Evolutionary conservation across 2,888 invertebrate genomes (phyloP), one percentile per base, ranked within the genome.

Genomic region (Tricholauxania praeusta): DNA sequence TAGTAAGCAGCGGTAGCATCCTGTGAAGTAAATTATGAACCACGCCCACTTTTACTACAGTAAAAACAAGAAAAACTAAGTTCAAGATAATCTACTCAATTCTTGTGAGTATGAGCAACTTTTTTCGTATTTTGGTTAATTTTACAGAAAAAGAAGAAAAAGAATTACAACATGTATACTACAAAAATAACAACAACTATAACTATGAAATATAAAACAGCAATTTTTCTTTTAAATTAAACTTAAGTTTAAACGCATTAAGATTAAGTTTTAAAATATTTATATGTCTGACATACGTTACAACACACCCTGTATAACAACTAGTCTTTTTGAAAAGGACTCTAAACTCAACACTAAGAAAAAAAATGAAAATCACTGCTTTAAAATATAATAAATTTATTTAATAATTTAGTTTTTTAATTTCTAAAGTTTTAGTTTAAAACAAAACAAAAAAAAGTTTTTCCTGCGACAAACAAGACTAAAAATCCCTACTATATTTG

Each of bases 241-340:
- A 63, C 4, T 52, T 68, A 72, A 60, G 66, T 71, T 75, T 73
- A 71, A 67, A 71, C 67, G 55, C 53, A 69, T 63, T 62, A 53
- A 59, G 67, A 60, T 72, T 66, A 60, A 60, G 19, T 52, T 60
- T 57, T 67, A 47, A 57, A 32, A 48, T 63, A 28, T 63, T 48
- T 48, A 47, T 68, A 53, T 59, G 60, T 68, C 71, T 67, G 59
- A 59, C 51, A 39, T 39, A 39, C 39, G 39, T 39, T 12, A 52
- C 55, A 14, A 67, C 57, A 65, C 64, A 60, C 64, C 48, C 65
- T 69, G 72, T 71, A 72, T 39, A 39, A 39, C 39, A 39, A 73
- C 81, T 83, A 85, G 85, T 85, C 85, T 85, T 85, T 85, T 85
- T 75, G 81, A 84, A 85, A 85, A 85, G 86, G 86, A 85, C 85